Conservation (phyloP, 2,797 vertebrate genomes). For the Aratinga solstitialis region DNA sequence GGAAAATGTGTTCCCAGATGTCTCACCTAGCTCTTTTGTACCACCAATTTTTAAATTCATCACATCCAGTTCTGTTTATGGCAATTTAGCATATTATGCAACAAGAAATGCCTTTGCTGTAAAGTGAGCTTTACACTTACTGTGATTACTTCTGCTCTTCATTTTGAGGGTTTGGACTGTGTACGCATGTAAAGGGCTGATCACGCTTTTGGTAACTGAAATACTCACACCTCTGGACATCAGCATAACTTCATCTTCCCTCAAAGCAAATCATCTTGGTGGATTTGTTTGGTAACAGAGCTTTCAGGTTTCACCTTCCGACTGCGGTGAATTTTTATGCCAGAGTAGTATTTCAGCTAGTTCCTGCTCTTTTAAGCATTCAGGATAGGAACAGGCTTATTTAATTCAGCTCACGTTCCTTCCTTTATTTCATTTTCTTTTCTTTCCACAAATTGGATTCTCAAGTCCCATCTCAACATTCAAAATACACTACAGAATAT, state of each 20-base stretch:
- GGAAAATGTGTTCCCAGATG: background rate
- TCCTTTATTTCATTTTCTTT: constrained; percentile 16
- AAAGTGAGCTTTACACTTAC: background rate
- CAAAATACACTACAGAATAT: background rate
- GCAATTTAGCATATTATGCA: background rate
- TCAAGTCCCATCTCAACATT: background rate
- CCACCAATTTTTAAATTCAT: background rate
- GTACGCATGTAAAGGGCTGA: background rate
- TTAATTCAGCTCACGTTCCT: background rate
- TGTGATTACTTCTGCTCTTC: background rate
- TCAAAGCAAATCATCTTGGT: background rate
- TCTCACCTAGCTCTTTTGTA: background rate
- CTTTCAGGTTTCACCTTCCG: background rate
- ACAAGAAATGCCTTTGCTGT: background rate
- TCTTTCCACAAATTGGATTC: background rate
- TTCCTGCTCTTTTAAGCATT: background rate
- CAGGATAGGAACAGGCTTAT: background rate
- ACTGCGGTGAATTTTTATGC: background rate
- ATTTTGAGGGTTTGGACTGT: background rate
- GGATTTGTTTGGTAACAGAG: background rate
- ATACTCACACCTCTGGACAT: background rate
- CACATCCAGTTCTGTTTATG: background rate
- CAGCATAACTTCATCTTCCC: background rate
- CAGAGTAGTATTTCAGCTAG: background rate
- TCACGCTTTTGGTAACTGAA: background rate